Conservation (phyloP, 2,888 invertebrate genomes). For the Eucera pruinosa region DNA sequence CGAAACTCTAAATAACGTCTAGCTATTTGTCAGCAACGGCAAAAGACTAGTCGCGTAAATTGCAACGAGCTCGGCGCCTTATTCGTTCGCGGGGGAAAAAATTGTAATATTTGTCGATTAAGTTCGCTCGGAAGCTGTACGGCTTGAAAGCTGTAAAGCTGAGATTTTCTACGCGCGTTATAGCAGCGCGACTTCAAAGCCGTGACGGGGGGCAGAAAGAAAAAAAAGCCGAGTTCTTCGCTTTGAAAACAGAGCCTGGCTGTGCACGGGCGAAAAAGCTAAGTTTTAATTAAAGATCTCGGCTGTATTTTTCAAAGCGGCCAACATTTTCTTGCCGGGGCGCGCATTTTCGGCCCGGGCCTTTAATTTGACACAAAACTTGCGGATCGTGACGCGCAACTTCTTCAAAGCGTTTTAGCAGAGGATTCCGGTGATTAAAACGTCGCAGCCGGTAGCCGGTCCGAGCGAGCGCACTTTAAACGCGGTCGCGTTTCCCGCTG, state of each 20-base stretch:
- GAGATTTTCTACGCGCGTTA: conserved; percentile 9
- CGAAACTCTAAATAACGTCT: neutral
- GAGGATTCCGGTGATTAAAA: conserved; percentile 27
- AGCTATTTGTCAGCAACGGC: neutral
- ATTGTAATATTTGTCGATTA: conserved; percentile 11
- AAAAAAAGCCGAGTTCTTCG: conserved; percentile 31
- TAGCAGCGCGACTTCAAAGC: conserved; percentile 11
- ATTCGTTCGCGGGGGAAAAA: neutral
- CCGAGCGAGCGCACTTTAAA: too few species aligned
- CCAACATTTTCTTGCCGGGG: conserved; percentile 11
- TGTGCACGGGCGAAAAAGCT: conserved; percentile 15
- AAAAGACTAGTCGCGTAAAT: neutral
- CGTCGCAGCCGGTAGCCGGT: too few species aligned
- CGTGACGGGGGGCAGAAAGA: too few species aligned
- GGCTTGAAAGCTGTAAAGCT: too few species aligned
- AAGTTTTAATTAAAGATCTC: conserved; percentile 62
- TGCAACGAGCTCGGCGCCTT: neutral
- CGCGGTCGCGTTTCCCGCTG: too few species aligned
- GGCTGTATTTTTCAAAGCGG: conserved; percentile 54
- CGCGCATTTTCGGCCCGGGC: conserved; percentile 5
- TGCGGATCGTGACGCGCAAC: conserved; percentile 2
- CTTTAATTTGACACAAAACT: conserved; percentile 39
- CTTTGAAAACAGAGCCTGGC: conserved; percentile 32
- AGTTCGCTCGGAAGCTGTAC: too few species aligned
- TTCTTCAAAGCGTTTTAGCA: conserved; percentile 6